Base-by-base conservation (phyloP, 2,113 vertebrate genomes). In the Calidris pugnax region DNA sequence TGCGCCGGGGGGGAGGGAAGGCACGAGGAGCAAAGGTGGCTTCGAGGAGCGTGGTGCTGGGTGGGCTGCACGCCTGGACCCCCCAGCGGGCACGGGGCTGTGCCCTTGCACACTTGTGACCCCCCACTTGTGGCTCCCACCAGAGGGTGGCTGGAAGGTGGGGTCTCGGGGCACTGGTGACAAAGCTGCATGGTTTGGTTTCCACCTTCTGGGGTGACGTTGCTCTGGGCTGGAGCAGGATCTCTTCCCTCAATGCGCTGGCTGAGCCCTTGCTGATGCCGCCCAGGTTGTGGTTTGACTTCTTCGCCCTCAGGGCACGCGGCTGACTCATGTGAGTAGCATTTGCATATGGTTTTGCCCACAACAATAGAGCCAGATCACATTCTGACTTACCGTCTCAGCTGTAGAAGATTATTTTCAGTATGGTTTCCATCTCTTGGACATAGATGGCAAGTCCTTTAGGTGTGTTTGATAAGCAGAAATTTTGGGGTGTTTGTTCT, bases 201-300 rank as follows among this genome's bases (percentile, higher is more conserved):
- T 35, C 26, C 51, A 1, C 48, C 60, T 57, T 20, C 11, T 15
- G 7, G 60, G 45, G 35, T 37, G 22, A 11, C 68, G 50, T 3
- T 28, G 37, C 73, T 27, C 1, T 2, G 12, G 37, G 23, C 8
- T 43, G 57, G 14, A 68, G 68, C 9, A 15, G 50, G 45, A 30
- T 47, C 17, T 3, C 76, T 72, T 14, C 26, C 43, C 7, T 39
- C 5, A 0, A 0, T 1, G 0, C 20, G 33, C 57, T 43, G 51
- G 43, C 68, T 57, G 23, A 12, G 2, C n/a, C 23, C 21, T 30
- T 21, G 21, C 59, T 50, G 19, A 12, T 48, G 50, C 60, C n/a
- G 80, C 76, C 32, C 3, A 0, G 77, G 28, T 32, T 7, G 6
- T 11, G n/a, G 33, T 48, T 57, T 37, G 62, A 43, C 12, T 39